A percentile compares a stretch with the other conserved stretches of the same genome.
These are phyloP conservation scores for Asarcornis scutulata DNA, from an alignment of 2,113 vertebrate genomes.

Conservation along the genomic window DNA sequence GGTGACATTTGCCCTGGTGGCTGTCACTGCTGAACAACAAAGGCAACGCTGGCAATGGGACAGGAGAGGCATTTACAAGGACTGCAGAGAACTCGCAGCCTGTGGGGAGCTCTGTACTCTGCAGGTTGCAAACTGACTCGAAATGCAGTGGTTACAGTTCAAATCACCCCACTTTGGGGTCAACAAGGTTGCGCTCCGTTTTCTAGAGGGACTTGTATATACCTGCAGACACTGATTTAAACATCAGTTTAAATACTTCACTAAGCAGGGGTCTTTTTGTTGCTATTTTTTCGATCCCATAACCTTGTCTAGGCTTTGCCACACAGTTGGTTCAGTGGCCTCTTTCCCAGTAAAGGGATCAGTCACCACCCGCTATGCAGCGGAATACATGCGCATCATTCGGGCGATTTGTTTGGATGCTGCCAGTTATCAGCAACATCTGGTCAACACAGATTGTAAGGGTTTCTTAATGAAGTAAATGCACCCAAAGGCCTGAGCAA, in stretches of 20 bases:
- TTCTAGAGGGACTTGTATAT: background rate
- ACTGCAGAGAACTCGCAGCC: background rate
- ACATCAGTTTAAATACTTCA: background rate
- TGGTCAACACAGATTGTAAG: conserved; percentile 35
- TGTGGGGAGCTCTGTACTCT: background rate
- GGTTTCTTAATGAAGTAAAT: conserved; percentile 53
- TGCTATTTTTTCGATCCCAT: background rate
- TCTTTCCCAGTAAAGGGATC: background rate
- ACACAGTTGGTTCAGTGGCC: background rate
- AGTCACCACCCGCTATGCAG: background rate
- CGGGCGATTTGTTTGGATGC: background rate
- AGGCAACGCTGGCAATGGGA: background rate
- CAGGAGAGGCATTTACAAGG: background rate
- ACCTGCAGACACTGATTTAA: background rate
- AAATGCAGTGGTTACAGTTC: background rate
- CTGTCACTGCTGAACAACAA: background rate
- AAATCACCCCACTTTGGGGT: background rate
- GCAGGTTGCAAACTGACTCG: background rate
- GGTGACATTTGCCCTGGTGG: background rate
- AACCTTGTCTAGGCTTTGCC: background rate
- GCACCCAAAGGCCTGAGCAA: conserved; percentile 58
- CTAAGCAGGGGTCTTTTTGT: background rate
- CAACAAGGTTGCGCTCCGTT: background rate
- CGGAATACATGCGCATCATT: background rate
- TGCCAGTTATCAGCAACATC: conserved; percentile 50